Base-by-base conservation (phyloP, 2,797 vertebrate species). In the Sciurus carolinensis region DNA sequence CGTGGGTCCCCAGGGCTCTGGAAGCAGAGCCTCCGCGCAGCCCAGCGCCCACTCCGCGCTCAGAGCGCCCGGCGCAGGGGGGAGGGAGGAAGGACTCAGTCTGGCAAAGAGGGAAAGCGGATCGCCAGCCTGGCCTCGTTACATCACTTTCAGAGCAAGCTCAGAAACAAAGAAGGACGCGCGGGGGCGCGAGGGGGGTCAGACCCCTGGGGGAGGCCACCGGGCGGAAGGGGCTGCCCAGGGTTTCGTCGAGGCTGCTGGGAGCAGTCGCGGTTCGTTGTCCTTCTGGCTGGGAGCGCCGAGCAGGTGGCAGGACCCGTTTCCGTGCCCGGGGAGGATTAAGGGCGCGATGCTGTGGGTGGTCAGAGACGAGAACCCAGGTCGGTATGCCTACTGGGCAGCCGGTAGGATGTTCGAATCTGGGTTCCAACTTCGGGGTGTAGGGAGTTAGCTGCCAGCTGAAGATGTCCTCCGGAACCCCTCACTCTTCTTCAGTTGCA, bases 91-190 rank as follows among this genome's bases (percentile, higher is more conserved):
- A 62, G 90, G 95, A 90, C 95, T 96, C 28, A 54, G 93, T 54
- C 95, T 59, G 94, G 79, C 57, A 59, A 79, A 80, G 91, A 83
- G 87, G 89, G 87, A 83, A 47, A 82, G 93, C 84, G 4, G 76
- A 72, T 87, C 97, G 92, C 91, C 93, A 92, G 97, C 90, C 96
- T 82, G 83, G 75, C 91, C 94, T 28, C 22, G 59, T 97, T 94
- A 97, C 97, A 97, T 97, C 97, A 95, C 95, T 84, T n/a, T 47
- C 90, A 85, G 91, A 88, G 87, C 90, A 52, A 73, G 95, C 91
- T 93, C 69, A 36, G 95, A 94, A 90, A 94, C 77, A 12, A 14
- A 39, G 91, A 69, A 9, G 71, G 95, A 59, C 90, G 92, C 88
- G 87, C 66, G 82, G 64, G 92, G 92, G 92, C 85, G 92, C 64